phyloP scores from a whole-genome alignment of 2,113 vertebrate genomes.

The Oreocharis arfaki region DNA sequence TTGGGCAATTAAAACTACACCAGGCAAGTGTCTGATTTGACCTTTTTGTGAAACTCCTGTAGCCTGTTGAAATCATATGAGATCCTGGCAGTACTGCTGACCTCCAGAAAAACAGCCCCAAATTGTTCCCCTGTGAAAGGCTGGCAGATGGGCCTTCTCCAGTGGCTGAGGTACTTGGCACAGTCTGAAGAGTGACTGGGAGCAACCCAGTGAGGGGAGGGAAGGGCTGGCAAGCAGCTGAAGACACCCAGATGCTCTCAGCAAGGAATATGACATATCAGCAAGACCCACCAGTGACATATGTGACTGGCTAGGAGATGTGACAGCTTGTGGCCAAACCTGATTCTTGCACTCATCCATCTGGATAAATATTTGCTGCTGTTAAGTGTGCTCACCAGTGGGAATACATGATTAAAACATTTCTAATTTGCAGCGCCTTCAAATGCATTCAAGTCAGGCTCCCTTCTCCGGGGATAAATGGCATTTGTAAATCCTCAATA shows the following conservation, averaged over 20 bases:
- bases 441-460: not conserved
- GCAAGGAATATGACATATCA: constrained; percentile 12
- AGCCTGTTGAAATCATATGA: not conserved
- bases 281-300: constrained; percentile 18
- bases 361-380: constrained; percentile 48
- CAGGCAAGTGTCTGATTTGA: constrained; percentile 34
- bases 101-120: constrained; percentile 13
- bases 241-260: not conserved
- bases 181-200: constrained; percentile 16
- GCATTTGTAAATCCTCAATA: not conserved
- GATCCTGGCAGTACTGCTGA: constrained; percentile 5
- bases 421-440: not conserved
- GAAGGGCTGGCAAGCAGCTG: constrained; percentile 3
- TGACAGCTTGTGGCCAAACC: constrained; percentile 21
- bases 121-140: not conserved
- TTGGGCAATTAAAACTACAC: not conserved
- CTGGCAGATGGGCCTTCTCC: constrained; percentile 18
- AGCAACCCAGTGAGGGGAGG: not conserved
- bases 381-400: not conserved
- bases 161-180: constrained; percentile 1
- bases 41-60: constrained; percentile 26
- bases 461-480: not conserved
- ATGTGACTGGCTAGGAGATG: not conserved
- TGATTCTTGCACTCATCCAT: not conserved
- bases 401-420: constrained; percentile 10